A percentile compares a stretch with the other conserved stretches of the same genome.
Evolutionary conservation across 2,888 invertebrate genomes (phyloP).

Genomic region (Tridacna gigas): DNA sequence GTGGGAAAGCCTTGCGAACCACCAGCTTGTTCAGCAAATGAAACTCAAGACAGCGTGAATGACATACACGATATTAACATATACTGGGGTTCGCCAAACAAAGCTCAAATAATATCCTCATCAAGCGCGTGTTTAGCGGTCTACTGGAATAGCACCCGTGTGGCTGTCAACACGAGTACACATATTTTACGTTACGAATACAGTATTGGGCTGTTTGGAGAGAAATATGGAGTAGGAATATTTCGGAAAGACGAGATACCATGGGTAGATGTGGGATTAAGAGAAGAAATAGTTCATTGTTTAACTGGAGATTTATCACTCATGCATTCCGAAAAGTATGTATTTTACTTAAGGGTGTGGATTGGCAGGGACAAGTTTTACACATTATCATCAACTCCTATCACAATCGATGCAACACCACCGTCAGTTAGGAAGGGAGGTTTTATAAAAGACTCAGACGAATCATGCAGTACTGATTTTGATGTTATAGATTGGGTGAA

Average conservation of each 20-base stretch:
- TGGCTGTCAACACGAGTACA: not conserved
- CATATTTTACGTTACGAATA: slow-evolving; percentile 59
- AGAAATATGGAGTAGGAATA: slow-evolving; percentile 58
- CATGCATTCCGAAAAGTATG: slow-evolving; percentile 34
- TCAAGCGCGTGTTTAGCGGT: slow-evolving; percentile 48
- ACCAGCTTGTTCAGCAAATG: not conserved
- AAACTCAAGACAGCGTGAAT: not conserved
- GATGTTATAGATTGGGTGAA: slow-evolving; percentile 63
- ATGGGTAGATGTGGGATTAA: slow-evolving; percentile 63
- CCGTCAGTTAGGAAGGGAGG: slow-evolving; percentile 58
- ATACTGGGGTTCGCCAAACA: slow-evolving; percentile 6
- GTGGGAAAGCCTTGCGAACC: slow-evolving; percentile 60
- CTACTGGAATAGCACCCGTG: slow-evolving; percentile 33
- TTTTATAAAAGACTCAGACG: slow-evolving; percentile 59
- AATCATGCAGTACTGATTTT: slow-evolving; percentile 59
- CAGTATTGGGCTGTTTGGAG: slow-evolving; percentile 59
- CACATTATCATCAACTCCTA: slow-evolving; percentile 51
- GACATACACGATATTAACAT: slow-evolving; percentile 17
- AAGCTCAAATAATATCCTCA: slow-evolving; percentile 21
- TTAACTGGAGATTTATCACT: slow-evolving; percentile 45
- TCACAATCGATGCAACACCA: slow-evolving; percentile 63
- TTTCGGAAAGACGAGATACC: slow-evolving; percentile 50
- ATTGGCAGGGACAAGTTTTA: slow-evolving; percentile 29
- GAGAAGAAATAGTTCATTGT: slow-evolving; percentile 53
- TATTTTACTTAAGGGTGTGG: slow-evolving; percentile 65